A percentile compares a stretch with the other conserved stretches of the same genome.
Evolutionary conservation across 2,113 vertebrate genomes (phyloP).

Genomic region (Corythornis vintsioides): DNA sequence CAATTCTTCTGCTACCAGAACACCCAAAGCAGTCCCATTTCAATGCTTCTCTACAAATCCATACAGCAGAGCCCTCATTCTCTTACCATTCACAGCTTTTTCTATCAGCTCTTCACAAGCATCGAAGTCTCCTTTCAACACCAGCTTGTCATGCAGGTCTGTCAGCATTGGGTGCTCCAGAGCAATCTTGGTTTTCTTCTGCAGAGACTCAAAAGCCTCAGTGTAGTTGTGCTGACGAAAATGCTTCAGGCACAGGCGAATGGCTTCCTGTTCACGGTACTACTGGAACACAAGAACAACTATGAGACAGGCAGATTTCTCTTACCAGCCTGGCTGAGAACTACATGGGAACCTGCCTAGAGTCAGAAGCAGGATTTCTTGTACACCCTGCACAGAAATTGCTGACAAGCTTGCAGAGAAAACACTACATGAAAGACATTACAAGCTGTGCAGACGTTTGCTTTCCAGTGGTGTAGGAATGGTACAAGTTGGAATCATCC

Average conservation of each 20-base stretch:
- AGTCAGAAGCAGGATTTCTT: not conserved
- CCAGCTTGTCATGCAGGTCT: slow-evolving; percentile 93
- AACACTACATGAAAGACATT: not conserved
- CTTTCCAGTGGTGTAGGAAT: not conserved
- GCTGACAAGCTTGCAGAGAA: not conserved
- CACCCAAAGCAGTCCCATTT: not conserved
- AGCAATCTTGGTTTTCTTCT: slow-evolving; percentile 98
- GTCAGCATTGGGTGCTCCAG: slow-evolving; percentile 97
- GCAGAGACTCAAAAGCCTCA: slow-evolving; percentile 97
- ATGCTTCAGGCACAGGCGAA: slow-evolving; percentile 98
- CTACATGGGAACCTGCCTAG: not conserved
- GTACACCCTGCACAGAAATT: accelerated
- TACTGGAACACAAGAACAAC: slow-evolving; percentile 81
- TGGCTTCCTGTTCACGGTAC: slow-evolving; percentile 99
- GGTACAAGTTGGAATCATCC: not conserved
- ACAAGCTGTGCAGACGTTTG: not conserved
- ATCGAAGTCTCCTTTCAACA: slow-evolving; percentile 95
- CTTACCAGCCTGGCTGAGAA: not conserved
- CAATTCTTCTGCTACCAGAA: not conserved
- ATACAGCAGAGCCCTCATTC: not conserved
- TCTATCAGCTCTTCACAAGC: slow-evolving; percentile 97
- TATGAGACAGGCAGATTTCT: slow-evolving; percentile 60
- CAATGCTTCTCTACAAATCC: not conserved
- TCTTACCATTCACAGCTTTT: slow-evolving; percentile 95
- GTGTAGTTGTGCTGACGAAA: slow-evolving; percentile 99